Evolutionary conservation across 1,140 invertebrate species (phyloP), one percentile per base, ranked within the genome.

Genomic region (Adelges cooleyi): DNA sequence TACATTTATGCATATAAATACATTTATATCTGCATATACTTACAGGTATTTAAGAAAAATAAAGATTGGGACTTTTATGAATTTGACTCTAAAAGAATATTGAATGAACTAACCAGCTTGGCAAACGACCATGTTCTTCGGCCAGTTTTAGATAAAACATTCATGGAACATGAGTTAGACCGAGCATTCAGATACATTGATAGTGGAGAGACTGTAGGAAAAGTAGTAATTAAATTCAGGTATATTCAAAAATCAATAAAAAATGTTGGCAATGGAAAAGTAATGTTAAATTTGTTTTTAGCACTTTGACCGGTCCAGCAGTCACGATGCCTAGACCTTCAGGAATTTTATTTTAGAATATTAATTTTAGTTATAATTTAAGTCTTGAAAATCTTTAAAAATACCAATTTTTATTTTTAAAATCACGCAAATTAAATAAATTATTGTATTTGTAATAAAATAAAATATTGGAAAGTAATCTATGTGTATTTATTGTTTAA

Each of bases 171-270:
- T 29, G 42, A 54, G 48, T 40, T 54, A 1, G 66, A 67, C 40
- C 40, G 66, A n/a, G 66, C 66, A 51, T 67, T 62, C 17, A 59
- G 48, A n/a, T 44, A 49, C 42, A 17, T 67, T 3, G 23, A 67
- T 20, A 56, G 44, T 18, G 36, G 22, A 23, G 20, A 67, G n/a
- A 20, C 54, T 1, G 36, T 62, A 27, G 66, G 66, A 20, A 67
- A 67, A 67, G 29, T 56, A 23, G 66, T 67, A 10, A 49, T 67
- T 15, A 50, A 51, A 42, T 59, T 67, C 23, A 62, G 44, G 66
- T 67, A 52, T 25, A 33, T 6, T 33, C 11, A 6, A 33, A 33
- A 33, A 33, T 11, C 29, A 11, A 33, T 33, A 33, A 33, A 33
- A 33, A 6, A 33, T 33, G 29, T 33, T 33, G 5, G 5, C 29